Evolutionary conservation across 2,888 invertebrate species (phyloP).

Genomic region (Leucania comma): DNA sequence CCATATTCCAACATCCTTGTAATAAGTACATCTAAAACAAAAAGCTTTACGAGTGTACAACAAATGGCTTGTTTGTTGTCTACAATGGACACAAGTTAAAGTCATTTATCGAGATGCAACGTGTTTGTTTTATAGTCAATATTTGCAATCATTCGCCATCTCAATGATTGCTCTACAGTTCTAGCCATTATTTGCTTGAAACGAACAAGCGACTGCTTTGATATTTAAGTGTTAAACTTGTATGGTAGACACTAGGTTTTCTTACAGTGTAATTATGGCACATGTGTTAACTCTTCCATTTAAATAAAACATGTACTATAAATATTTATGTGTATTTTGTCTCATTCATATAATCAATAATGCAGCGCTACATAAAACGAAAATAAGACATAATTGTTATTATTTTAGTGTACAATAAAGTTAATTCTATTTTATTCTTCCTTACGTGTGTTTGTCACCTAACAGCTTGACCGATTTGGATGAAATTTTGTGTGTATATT

Average conservation of each 20-base stretch:
- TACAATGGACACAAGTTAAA: conserved; percentile 36
- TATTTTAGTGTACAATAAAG: too few relatives aligned
- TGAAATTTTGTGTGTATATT: too few relatives aligned
- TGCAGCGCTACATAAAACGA: not conserved
- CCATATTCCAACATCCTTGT: conserved; percentile 13
- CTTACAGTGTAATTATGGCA: conserved; percentile 10
- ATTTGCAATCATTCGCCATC: conserved; percentile 45
- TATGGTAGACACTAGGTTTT: conserved; percentile 15
- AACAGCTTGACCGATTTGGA: too few relatives aligned
- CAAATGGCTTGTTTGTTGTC: conserved; percentile 32
- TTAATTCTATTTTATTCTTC: too few relatives aligned
- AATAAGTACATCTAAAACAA: conserved; percentile 9
- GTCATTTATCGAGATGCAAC: conserved; percentile 37
- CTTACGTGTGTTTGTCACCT: too few relatives aligned
- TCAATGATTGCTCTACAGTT: conserved; percentile 43
- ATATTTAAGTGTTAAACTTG: conserved; percentile 14
- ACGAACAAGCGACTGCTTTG: conserved; percentile 10
- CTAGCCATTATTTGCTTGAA: conserved; percentile 30
- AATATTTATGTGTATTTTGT: conserved; percentile 4
- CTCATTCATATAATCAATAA: not conserved
- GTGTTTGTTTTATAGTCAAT: conserved; percentile 47
- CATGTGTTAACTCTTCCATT: conserved; percentile 3
- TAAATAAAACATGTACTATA: not conserved
- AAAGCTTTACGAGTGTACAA: conserved; percentile 6
- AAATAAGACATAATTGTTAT: too few relatives aligned